phyloP scores from a whole-genome alignment of 1,140 invertebrate genomes.

The Stenopsyche tienmushanensis region DNA sequence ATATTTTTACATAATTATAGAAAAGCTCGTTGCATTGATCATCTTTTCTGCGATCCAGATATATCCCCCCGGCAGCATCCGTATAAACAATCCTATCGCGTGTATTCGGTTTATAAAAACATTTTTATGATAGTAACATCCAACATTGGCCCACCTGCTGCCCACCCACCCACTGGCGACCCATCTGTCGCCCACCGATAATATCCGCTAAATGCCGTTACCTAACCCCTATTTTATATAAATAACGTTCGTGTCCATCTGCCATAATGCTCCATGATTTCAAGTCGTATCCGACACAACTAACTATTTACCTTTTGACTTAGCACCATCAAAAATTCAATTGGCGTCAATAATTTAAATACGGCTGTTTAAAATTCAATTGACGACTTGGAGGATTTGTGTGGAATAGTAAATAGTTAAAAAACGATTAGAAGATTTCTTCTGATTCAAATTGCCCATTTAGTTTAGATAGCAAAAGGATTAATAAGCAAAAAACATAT shows the following conservation, averaged over 20 bases:
- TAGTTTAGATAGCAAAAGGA: too few relatives aligned
- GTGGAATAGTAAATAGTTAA: too few relatives aligned
- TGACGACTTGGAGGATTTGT: too few relatives aligned
- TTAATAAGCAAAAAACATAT: too few relatives aligned
- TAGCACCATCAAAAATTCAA: too few relatives aligned
- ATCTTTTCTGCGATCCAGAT: neutral
- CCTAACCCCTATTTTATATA: slow-evolving; percentile 17
- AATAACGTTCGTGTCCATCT: slow-evolving; percentile 3
- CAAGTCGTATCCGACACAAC: neutral
- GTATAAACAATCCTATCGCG: slow-evolving; percentile 32
- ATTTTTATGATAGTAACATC: slow-evolving; percentile 26
- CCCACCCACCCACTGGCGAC: neutral
- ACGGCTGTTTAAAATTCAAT: too few relatives aligned
- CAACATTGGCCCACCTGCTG: slow-evolving; percentile 28
- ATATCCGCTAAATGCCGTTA: slow-evolving; percentile 22
- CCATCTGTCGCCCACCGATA: slow-evolving; percentile 7
- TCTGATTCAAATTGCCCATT: too few relatives aligned
- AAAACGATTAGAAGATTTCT: too few relatives aligned
- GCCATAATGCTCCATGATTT: neutral
- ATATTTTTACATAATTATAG: too few relatives aligned
- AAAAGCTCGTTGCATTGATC: slow-evolving; percentile 1
- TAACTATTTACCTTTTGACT: too few relatives aligned
- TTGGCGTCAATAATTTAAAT: too few relatives aligned
- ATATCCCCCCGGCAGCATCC: slow-evolving; percentile 2
- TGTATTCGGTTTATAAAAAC: slow-evolving; percentile 33